Evolutionary conservation across 2,888 invertebrate species (phyloP).

Genomic region (Pelosia muscerda): DNA sequence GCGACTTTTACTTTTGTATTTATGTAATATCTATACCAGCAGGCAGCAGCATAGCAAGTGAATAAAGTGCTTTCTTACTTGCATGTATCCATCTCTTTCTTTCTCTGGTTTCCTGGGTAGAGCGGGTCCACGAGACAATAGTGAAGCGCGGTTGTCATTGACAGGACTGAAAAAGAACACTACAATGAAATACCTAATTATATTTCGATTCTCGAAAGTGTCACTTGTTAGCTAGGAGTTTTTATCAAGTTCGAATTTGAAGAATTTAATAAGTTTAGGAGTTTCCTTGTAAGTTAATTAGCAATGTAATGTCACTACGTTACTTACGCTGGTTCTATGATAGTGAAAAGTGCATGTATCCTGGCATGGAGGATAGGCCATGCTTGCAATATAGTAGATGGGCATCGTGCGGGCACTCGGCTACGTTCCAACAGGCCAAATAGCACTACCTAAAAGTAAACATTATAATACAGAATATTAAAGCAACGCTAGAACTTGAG

Average conservation of each 20-base stretch:
- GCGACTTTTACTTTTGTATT: too few species aligned
- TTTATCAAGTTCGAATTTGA: too few species aligned
- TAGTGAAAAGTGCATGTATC: slow-evolving; percentile 95
- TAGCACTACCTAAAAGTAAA: slow-evolving; percentile 87
- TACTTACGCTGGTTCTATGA: slow-evolving; percentile 97
- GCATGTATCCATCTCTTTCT: slow-evolving; percentile 97
- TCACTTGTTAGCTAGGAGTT: neutral
- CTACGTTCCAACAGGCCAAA: slow-evolving; percentile 96
- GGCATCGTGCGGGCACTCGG: slow-evolving; percentile 93
- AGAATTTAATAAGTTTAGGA: neutral
- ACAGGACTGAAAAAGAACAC: slow-evolving; percentile 90
- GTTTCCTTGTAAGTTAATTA: neutral
- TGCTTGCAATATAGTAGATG: slow-evolving; percentile 94
- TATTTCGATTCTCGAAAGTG: neutral
- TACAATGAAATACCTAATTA: neutral
- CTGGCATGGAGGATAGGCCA: slow-evolving; percentile 98
- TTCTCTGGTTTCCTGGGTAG: slow-evolving; percentile 96
- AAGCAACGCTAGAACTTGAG: neutral
- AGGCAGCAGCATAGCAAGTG: too few species aligned
- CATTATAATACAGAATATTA: neutral
- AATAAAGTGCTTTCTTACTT: too few species aligned
- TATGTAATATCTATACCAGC: too few species aligned
- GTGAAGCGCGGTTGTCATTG: slow-evolving; percentile 97
- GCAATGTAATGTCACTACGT: neutral
- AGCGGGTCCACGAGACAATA: slow-evolving; percentile 94